A percentile compares a stretch with the other conserved stretches of the same genome.
phyloP scores from a whole-genome alignment of 1,140 invertebrate genomes.

The Portunus trituberculatus region DNA sequence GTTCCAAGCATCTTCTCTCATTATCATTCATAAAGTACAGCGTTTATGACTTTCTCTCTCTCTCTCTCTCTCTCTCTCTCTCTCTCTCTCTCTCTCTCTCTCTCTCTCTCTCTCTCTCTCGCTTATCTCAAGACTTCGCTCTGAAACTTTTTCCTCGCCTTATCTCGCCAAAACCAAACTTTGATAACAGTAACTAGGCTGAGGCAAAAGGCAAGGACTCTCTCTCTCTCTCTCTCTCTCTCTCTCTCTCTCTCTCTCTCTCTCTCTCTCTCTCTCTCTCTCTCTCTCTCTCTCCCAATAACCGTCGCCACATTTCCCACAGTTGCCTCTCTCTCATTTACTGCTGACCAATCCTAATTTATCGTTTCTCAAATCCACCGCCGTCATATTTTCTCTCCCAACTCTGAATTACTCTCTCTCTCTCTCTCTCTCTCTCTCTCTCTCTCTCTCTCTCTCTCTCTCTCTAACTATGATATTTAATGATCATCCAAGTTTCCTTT shows the following conservation, averaged over 20 bases:
- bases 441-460: conserved; percentile 43
- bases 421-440: conserved; percentile 37
- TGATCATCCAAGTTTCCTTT: background rate
- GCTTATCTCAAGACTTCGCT: no score
- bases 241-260: background rate
- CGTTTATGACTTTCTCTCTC: no score
- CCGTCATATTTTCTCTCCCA: background rate
- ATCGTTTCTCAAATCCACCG: background rate
- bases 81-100: no score
- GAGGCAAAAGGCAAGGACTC: no score
- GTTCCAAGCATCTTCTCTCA: no score
- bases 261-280: background rate
- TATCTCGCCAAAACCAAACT: no score
- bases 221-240: no score
- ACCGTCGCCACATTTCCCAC: background rate
- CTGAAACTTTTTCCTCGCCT: no score
- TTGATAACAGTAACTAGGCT: no score
- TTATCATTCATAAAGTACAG: no score
- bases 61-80: no score
- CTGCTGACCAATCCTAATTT: background rate
- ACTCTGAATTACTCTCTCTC: background rate
- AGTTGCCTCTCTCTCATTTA: background rate
- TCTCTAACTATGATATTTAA: background rate
- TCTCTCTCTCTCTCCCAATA: background rate
- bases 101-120: no score